phyloP scores from a whole-genome alignment of 2,888 invertebrate genomes.

The Hoplodrina blanda region DNA sequence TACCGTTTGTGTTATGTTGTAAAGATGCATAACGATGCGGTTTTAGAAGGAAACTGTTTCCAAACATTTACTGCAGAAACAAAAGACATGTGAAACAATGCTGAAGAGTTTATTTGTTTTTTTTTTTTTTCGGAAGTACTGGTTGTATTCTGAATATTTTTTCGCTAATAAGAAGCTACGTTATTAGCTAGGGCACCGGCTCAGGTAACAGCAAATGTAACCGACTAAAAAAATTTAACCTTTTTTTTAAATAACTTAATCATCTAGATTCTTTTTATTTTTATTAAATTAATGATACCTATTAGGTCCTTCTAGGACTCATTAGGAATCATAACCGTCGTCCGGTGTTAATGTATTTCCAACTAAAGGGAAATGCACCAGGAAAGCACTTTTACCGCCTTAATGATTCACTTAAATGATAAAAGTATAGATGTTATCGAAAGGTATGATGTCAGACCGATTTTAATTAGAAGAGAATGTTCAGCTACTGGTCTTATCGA shows the following conservation, averaged over 20 bases:
- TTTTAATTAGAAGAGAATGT: constrained; percentile 48
- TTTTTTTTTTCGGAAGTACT: no score
- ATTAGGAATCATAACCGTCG: background rate
- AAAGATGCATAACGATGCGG: background rate
- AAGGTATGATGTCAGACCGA: constrained; percentile 32
- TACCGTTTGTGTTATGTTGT: constrained; percentile 2
- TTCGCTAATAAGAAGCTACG: no score
- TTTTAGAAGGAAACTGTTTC: background rate
- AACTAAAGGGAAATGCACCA: background rate
- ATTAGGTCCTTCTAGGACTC: background rate
- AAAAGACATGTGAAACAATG: no score
- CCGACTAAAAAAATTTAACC: no score
- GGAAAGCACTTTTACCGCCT: constrained; percentile 13
- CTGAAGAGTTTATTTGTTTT: no score
- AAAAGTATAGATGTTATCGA: constrained; percentile 39
- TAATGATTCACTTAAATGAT: constrained; percentile 34
- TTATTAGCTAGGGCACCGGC: no score
- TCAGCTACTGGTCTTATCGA: constrained; percentile 43
- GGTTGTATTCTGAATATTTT: no score
- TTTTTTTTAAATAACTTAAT: no score
- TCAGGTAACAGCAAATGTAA: no score
- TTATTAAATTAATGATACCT: constrained; percentile 2
- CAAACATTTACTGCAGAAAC: no score
- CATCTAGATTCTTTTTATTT: no score
- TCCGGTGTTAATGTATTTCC: background rate